phyloP scores from a whole-genome alignment of 2,113 vertebrate genomes.

The Nycticryphes semicollaris region DNA sequence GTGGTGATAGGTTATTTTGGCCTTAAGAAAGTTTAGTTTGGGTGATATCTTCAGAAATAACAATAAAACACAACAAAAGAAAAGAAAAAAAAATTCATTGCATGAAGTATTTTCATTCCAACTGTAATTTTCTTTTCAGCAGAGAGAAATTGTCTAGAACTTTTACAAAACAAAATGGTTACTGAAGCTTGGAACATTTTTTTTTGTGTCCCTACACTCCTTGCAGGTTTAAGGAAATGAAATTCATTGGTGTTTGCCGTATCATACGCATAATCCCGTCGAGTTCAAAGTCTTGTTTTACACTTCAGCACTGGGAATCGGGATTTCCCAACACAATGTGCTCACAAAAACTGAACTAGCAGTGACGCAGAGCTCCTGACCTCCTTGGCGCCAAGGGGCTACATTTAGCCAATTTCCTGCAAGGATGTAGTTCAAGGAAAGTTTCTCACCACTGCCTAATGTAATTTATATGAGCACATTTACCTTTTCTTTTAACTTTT shows the following conservation, averaged over 20 bases:
- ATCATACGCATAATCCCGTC: background rate
- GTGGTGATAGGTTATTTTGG: background rate
- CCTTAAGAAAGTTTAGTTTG: background rate
- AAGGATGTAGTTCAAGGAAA: constrained; percentile 57
- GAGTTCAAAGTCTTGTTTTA: constrained; percentile 46
- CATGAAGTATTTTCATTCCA: background rate
- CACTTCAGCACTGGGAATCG: constrained; percentile 5
- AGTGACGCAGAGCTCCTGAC: constrained; percentile 58
- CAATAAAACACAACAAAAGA: background rate
- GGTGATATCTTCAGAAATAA: background rate
- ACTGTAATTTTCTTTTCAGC: background rate
- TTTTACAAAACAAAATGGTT: background rate
- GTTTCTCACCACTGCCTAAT: constrained; percentile 40
- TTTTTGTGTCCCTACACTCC: background rate
- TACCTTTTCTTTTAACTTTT: constrained; percentile 16
- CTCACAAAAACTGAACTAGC: constrained; percentile 27
- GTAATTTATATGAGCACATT: constrained; percentile 15
- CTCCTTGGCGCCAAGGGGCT: constrained; percentile 44
- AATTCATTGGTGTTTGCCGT: background rate
- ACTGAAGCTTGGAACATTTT: background rate
- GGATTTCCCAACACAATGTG: constrained; percentile 33
- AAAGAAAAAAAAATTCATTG: background rate
- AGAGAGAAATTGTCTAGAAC: background rate
- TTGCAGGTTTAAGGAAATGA: background rate
- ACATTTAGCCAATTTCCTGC: constrained; percentile 68